Conservation (phyloP, 2,888 invertebrate species). For the Marasmarcha lunaedactyla region DNA sequence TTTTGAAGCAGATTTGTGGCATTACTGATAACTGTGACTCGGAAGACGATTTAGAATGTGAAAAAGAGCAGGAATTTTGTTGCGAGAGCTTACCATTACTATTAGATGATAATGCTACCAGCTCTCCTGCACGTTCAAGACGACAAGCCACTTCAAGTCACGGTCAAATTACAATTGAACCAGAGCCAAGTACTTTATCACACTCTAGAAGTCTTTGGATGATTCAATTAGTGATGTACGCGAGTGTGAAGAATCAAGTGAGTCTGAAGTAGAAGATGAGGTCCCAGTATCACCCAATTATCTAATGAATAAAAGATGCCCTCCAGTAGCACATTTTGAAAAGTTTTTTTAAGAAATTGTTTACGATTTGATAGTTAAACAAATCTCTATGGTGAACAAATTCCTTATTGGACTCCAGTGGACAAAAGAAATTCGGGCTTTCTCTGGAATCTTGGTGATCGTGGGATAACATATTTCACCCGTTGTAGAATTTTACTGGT, state of each 20-base stretch:
- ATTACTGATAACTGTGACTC: no score
- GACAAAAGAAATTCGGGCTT: conserved; percentile 5
- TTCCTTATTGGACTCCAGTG: conserved; percentile 1
- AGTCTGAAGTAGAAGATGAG: conserved; percentile 7
- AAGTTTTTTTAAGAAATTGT: conserved; percentile 6
- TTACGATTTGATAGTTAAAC: conserved; percentile 6
- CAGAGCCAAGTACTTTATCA: no score
- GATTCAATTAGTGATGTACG: no score
- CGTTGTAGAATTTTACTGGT: conserved; percentile 5
- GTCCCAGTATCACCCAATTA: conserved; percentile 4
- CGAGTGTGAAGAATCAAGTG: conserved; percentile 6
- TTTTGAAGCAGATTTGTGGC: no score
- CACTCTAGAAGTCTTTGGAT: no score
- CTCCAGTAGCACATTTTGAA: conserved; percentile 5
- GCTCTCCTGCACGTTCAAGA: no score
- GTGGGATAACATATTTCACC: conserved; percentile 5
- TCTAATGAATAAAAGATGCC: conserved; percentile 3
- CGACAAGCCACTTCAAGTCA: no score
- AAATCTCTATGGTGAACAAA: conserved; percentile 6
- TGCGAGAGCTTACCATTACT: no score
- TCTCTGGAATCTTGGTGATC: conserved; percentile 6
- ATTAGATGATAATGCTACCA: no score
- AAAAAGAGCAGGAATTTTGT: no score
- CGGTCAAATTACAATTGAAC: no score
- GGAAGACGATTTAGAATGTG: no score